Evolutionary conservation across 2,888 invertebrate species (phyloP).

Genomic region (Podotricha telesiphe): DNA sequence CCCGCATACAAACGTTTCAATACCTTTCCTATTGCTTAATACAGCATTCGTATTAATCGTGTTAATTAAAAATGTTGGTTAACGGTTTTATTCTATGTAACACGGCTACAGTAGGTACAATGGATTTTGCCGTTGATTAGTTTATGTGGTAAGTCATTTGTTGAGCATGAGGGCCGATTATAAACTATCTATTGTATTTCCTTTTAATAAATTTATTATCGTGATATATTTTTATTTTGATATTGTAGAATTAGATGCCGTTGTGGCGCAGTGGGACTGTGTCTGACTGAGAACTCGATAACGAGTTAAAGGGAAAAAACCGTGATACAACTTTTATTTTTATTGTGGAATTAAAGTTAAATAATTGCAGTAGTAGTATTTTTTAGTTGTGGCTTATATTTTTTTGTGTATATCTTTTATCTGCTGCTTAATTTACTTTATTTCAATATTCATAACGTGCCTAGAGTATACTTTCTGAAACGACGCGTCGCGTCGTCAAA

Average conservation of each 20-base stretch:
- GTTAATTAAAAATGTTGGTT: conserved; percentile 73
- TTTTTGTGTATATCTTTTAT: no score
- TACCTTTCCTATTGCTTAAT: conserved; percentile 77
- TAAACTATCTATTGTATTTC: neutral
- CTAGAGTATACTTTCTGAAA: no score
- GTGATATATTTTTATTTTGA: neutral
- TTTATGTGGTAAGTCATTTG: conserved; percentile 19
- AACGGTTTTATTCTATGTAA: conserved; percentile 64
- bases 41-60: conserved; percentile 74
- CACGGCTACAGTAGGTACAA: conserved; percentile 12
- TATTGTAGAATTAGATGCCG: neutral
- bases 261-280: no score
- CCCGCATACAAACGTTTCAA: conserved; percentile 77
- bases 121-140: conserved; percentile 19
- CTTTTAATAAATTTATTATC: neutral
- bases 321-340: no score
- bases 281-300: no score
- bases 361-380: no score
- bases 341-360: no score
- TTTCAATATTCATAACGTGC: no score
- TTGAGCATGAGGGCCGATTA: conserved; percentile 18
- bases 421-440: no score
- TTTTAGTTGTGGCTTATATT: no score
- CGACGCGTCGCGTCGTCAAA: no score
- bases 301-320: no score